These are phyloP conservation scores for Triops cancriformis DNA, from an alignment of 1,140 invertebrate genomes.

Conservation along the genomic window DNA sequence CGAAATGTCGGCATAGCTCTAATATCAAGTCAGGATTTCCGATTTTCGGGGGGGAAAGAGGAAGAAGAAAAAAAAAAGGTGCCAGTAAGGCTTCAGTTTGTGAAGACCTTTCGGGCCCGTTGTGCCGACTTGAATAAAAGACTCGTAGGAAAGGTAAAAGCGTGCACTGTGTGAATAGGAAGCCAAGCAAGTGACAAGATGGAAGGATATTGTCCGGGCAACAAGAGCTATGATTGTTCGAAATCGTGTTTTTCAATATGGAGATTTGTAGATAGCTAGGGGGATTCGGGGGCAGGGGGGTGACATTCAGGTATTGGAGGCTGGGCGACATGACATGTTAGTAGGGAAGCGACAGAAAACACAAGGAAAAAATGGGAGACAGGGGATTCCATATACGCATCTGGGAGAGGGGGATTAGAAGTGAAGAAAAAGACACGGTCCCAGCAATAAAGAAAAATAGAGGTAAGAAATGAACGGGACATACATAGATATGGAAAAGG, in stretches of 20 bases:
- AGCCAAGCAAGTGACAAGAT: constrained; percentile 9
- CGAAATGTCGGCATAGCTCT: background rate
- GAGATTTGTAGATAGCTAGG: background rate
- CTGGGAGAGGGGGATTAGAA: background rate
- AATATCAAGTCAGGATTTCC: constrained; percentile 9
- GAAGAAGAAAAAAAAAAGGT: background rate
- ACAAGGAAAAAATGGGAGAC: background rate
- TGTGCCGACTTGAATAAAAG: background rate
- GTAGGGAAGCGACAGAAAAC: background rate
- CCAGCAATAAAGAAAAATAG: background rate
- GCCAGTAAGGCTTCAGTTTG: background rate
- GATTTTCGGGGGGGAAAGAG: background rate
- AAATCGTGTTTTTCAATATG: background rate
- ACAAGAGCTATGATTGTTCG: constrained; percentile 13
- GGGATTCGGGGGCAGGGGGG: background rate
- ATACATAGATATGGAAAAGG: background rate
- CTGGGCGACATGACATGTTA: background rate
- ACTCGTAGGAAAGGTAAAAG: background rate
- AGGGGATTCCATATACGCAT: background rate
- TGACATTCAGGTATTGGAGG: background rate
- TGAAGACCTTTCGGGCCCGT: background rate
- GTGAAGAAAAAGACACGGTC: background rate
- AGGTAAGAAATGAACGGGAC: background rate
- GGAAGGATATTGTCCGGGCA: background rate
- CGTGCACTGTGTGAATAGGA: background rate